Percentiles rank a stretch among this genome's conserved stretches.
Evolutionary conservation across 2,113 vertebrate species (phyloP).

Genomic region (Micronisus gabar): DNA sequence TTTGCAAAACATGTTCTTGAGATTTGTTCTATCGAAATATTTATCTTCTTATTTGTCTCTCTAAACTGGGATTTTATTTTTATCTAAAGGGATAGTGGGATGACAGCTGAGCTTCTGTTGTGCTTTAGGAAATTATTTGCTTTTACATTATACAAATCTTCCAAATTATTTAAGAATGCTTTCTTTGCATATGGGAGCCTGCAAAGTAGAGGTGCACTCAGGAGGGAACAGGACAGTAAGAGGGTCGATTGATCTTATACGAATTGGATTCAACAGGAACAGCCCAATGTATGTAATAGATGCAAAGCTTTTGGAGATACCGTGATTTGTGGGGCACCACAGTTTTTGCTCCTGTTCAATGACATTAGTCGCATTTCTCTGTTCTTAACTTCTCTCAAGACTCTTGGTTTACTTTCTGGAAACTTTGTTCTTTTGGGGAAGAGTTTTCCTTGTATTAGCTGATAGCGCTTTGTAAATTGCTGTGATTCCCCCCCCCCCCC

Average conservation of each 20-base stretch:
- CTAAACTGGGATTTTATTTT: neutral
- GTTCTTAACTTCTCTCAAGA: neutral
- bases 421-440: neutral
- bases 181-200: neutral
- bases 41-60: neutral
- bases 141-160: neutral
- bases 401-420: neutral
- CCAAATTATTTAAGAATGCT: neutral
- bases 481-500: too few relatives aligned
- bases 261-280: neutral
- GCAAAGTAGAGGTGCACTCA: neutral
- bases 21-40: neutral
- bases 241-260: rapidly evolving
- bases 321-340: rapidly evolving
- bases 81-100: neutral
- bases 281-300: neutral
- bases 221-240: neutral
- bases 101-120: neutral
- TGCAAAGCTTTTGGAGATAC: neutral
- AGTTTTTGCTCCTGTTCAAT: neutral
- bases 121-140: neutral
- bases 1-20: neutral
- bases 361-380: neutral
- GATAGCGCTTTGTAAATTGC: neutral
- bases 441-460: neutral